Percentiles rank a stretch among this genome's conserved stretches.
Conservation (phyloP, 64 coral and sea anemone species). For the Stichodactyla mertensii region DNA sequence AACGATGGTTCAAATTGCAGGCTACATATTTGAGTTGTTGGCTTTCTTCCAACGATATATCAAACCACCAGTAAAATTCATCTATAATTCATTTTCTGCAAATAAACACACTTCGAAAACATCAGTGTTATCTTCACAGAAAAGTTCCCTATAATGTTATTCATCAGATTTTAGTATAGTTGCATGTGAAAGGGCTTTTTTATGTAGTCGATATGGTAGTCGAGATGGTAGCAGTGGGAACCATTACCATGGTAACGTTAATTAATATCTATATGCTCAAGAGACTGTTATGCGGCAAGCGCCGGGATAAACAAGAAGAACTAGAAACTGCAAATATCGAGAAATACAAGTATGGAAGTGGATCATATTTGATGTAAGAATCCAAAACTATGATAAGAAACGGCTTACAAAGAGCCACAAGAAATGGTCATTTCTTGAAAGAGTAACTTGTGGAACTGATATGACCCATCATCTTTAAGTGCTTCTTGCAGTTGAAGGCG, state of each 20-base stretch:
- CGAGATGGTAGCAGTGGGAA: conserved; percentile 45
- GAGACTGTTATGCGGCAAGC: conserved; percentile 29
- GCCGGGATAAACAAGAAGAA: not conserved
- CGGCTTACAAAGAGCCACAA: no score
- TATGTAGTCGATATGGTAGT: conserved; percentile 22
- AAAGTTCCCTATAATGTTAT: not conserved
- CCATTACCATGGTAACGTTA: conserved; percentile 3
- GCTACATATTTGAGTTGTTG: not conserved
- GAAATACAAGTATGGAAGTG: not conserved
- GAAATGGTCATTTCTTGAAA: no score
- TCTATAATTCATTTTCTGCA: not conserved
- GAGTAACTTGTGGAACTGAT: no score
- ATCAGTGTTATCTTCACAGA: not conserved
- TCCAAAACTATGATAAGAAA: no score
- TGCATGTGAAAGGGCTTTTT: not conserved
- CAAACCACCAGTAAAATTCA: not conserved
- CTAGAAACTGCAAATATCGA: not conserved
- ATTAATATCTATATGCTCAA: conserved; percentile 54
- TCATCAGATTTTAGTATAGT: not conserved
- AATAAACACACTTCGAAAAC: not conserved
- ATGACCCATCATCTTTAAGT: no score
- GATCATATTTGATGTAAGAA: not conserved
- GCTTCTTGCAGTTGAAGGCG: no score
- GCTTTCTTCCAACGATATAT: not conserved
- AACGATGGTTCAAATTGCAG: not conserved